phyloP scores from a whole-genome alignment of 1,140 invertebrate genomes.

The Meteorus sp. region DNA sequence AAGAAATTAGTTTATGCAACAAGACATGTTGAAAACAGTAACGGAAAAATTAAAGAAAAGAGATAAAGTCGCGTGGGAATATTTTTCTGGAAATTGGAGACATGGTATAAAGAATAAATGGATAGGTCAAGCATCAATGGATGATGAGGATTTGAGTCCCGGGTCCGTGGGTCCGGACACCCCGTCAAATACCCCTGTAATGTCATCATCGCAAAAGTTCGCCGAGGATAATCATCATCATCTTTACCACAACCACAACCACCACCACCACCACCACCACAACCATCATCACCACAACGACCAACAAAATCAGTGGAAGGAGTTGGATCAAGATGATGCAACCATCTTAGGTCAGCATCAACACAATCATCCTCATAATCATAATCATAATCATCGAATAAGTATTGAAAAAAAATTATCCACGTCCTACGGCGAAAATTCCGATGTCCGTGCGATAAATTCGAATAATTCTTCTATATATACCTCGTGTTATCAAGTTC shows the following conservation, averaged over 20 bases:
- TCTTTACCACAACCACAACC: slow-evolving; percentile 36
- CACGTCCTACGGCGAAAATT: slow-evolving; percentile 34
- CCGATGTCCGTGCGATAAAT: slow-evolving; percentile 32
- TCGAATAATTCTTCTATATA: slow-evolving; percentile 48
- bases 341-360: slow-evolving; percentile 53
- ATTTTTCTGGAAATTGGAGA: too few species aligned
- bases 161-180: slow-evolving; percentile 63
- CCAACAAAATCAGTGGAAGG: slow-evolving; percentile 38
- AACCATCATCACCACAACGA: slow-evolving; percentile 53
- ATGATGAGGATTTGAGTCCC: slow-evolving; percentile 60
- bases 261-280: slow-evolving; percentile 59
- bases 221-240: slow-evolving; percentile 50
- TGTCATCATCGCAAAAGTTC: slow-evolving; percentile 51
- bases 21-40: too few species aligned
- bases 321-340: slow-evolving; percentile 44
- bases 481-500: slow-evolving; percentile 54
- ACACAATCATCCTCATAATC: too few species aligned
- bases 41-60: slow-evolving; percentile 40
- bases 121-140: slow-evolving; percentile 59
- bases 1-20: too few species aligned
- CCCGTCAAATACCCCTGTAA: slow-evolving; percentile 61
- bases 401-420: slow-evolving; percentile 38
- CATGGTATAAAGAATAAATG: slow-evolving; percentile 58
- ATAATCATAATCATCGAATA: slow-evolving; percentile 27
- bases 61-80: slow-evolving; percentile 43